phyloP scores from a whole-genome alignment of 2,113 vertebrate genomes.

The Lagenorhynchus albirostris region DNA sequence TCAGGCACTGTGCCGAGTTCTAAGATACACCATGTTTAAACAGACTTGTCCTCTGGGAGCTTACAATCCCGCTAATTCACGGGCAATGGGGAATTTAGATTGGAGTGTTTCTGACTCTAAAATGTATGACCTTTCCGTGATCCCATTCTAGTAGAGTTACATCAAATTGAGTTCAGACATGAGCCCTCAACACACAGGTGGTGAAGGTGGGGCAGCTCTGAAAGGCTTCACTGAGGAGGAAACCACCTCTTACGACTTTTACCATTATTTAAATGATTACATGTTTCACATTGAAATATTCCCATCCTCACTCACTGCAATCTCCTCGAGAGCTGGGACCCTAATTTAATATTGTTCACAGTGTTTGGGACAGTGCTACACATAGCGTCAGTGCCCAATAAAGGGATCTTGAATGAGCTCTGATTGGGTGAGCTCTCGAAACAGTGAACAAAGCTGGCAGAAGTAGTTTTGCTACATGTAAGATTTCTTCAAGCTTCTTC shows the following conservation, averaged over 20 bases:
- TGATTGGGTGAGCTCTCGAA: not conserved
- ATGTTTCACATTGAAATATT: not conserved
- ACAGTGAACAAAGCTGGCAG: not conserved
- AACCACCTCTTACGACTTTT: not conserved
- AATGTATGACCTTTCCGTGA: not conserved
- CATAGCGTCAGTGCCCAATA: not conserved
- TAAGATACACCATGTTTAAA: not conserved
- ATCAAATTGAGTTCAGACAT: not conserved
- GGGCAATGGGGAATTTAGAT: not conserved
- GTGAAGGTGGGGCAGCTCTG: not conserved
- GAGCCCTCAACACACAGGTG: not conserved
- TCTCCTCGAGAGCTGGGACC: not conserved
- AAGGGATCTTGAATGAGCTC: not conserved
- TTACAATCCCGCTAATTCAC: not conserved
- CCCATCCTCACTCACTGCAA: not conserved
- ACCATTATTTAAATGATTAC: not conserved
- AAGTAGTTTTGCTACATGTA: not conserved
- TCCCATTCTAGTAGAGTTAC: not conserved
- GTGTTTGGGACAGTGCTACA: too few relatives aligned
- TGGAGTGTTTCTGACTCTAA: not conserved
- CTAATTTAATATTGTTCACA: not conserved
- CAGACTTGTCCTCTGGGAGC: not conserved
- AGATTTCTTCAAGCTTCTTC: conserved; percentile 21
- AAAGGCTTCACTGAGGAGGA: not conserved
- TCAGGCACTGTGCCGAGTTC: not conserved